These are phyloP conservation scores for Tenrec ecaudatus DNA, from an alignment of 2,113 vertebrate species.

Conservation along the genomic window DNA sequence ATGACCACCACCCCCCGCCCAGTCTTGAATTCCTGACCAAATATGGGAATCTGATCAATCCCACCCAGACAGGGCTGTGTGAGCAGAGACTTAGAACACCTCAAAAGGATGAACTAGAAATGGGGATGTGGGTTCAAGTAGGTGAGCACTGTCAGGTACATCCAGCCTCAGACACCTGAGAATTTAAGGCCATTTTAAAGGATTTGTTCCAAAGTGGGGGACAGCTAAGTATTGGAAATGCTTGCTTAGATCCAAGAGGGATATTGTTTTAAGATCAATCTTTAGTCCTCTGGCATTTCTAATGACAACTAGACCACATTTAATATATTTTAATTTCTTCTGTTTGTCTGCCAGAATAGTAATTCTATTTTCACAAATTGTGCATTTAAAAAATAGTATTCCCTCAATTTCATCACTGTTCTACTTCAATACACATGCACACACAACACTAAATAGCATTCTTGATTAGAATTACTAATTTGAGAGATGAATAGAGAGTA, in stretches of 20 bases:
- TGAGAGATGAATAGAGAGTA: slow-evolving; percentile 42
- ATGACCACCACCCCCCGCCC: too few species aligned
- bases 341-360: background rate
- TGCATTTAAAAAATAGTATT: slow-evolving; percentile 3
- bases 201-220: background rate
- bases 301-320: background rate
- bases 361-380: slow-evolving; percentile 15
- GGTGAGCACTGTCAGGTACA: background rate
- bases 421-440: background rate
- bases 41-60: background rate
- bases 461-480: slow-evolving; percentile 62
- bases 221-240: background rate
- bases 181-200: too few species aligned
- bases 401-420: background rate
- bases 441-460: background rate
- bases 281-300: background rate
- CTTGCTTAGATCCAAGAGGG: background rate
- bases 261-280: background rate
- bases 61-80: rapidly evolving
- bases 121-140: background rate
- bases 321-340: background rate
- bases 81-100: background rate
- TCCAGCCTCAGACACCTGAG: background rate
- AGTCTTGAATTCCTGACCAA: background rate
- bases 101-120: background rate